phyloP scores from a whole-genome alignment of 2,888 invertebrate species.

The Hyalella azteca region DNA sequence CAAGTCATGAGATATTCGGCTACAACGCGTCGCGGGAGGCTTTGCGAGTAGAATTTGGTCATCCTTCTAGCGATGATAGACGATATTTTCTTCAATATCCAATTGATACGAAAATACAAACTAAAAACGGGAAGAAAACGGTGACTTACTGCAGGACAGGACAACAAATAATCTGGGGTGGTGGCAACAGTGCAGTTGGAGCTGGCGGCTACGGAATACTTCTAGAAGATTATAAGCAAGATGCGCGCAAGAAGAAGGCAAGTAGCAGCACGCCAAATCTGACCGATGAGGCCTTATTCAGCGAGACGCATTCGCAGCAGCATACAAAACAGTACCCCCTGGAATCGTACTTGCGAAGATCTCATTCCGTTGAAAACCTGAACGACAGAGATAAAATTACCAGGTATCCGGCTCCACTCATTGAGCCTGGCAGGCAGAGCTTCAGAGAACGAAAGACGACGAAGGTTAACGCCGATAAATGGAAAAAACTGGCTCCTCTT shows the following conservation, averaged over 20 bases:
- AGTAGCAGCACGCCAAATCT: conserved; percentile 14
- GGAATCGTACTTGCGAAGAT: conserved; percentile 4
- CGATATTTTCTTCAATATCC: conserved; percentile 7
- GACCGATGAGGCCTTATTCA: not conserved
- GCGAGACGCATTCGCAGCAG: not conserved
- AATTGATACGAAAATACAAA: conserved; percentile 4
- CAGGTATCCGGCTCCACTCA: conserved; percentile 14
- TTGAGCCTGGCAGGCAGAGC: conserved; percentile 12
- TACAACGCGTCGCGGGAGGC: too few relatives aligned
- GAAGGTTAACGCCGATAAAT: not conserved
- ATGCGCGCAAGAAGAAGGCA: not conserved
- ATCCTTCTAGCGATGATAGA: not conserved
- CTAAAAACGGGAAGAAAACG: conserved; percentile 25
- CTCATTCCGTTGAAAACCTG: conserved; percentile 25
- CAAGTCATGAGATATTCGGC: too few relatives aligned
- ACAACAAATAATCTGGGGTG: not conserved
- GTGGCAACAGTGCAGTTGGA: not conserved
- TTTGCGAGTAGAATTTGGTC: too few relatives aligned
- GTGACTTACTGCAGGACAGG: conserved; percentile 1
- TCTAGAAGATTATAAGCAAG: not conserved
- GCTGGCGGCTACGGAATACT: not conserved
- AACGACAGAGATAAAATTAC: conserved; percentile 16
- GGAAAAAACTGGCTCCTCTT: conserved; percentile 2
- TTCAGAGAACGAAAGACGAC: not conserved
- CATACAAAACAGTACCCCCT: not conserved